Evolutionary conservation across 2,113 vertebrate genomes (phyloP).

Genomic region (Nibea albiflora): DNA sequence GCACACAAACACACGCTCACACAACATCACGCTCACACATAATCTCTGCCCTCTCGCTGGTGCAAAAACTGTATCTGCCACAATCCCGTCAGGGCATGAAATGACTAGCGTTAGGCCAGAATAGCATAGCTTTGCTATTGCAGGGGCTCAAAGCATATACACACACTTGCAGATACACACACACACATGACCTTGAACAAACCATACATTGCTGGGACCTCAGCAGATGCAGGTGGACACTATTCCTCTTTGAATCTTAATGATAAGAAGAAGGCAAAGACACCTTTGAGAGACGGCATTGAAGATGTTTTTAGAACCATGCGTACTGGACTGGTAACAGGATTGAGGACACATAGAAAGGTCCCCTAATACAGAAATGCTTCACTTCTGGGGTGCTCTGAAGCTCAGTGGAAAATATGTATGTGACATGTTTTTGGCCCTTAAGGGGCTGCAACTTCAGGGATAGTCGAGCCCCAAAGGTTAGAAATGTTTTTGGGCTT

Average conservation of each 20-base stretch:
- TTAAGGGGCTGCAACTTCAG: conserved; percentile 41
- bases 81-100: conserved; percentile 80
- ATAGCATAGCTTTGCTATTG: conserved; percentile 57
- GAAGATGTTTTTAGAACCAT: conserved; percentile 32
- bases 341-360: conserved; percentile 49
- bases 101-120: conserved; percentile 78
- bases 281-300: conserved; percentile 38
- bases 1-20: conserved; percentile 41
- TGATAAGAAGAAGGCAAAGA: conserved; percentile 30
- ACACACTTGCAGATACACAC: conserved; percentile 43
- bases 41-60: conserved; percentile 66
- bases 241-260: conserved; percentile 54
- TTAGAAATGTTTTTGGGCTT: conserved; percentile 51
- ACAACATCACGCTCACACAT: conserved; percentile 62
- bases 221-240: conserved; percentile 40
- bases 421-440: conserved; percentile 39
- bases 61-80: conserved; percentile 71
- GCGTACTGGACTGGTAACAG: conserved; percentile 49
- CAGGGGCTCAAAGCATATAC: conserved; percentile 52
- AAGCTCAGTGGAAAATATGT: conserved; percentile 25
- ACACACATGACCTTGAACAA: conserved; percentile 32
- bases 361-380: conserved; percentile 42
- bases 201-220: conserved; percentile 44
- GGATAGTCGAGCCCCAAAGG: conserved; percentile 37
- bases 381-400: conserved; percentile 42